phyloP scores from a whole-genome alignment of 2,888 invertebrate genomes.

The Rhagophthalmus giganteus region DNA sequence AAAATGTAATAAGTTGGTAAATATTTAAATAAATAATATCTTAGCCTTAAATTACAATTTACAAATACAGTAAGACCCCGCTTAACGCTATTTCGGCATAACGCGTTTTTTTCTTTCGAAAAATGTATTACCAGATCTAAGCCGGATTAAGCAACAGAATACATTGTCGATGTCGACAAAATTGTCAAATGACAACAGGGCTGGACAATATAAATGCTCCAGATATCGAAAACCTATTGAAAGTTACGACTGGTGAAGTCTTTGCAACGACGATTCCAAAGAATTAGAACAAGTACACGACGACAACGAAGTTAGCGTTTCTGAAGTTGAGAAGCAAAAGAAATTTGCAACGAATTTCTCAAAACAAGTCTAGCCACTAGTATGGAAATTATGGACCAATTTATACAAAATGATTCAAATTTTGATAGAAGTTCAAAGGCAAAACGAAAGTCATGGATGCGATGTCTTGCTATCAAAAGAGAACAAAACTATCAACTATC shows the following conservation, averaged over 20 bases:
- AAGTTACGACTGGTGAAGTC: neutral
- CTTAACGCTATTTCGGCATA: no score
- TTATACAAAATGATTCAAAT: neutral
- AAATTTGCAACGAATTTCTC: neutral
- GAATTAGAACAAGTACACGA: neutral
- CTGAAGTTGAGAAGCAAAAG: neutral
- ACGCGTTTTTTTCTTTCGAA: no score
- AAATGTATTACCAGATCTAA: neutral
- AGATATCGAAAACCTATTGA: neutral
- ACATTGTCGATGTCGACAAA: neutral
- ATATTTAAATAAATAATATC: no score
- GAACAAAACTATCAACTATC: no score
- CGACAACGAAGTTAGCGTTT: neutral
- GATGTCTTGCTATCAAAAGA: neutral
- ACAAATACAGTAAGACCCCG: no score
- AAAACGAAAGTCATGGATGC: neutral
- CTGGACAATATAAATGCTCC: neutral
- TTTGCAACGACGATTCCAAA: neutral
- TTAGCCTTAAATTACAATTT: no score
- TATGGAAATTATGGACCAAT: neutral
- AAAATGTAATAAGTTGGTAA: no score
- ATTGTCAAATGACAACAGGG: neutral
- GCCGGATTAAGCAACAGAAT: neutral
- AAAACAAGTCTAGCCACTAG: neutral
- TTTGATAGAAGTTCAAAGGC: neutral